phyloP scores from a whole-genome alignment of 2,797 vertebrate species.

The Craterocephalus amniculus region DNA sequence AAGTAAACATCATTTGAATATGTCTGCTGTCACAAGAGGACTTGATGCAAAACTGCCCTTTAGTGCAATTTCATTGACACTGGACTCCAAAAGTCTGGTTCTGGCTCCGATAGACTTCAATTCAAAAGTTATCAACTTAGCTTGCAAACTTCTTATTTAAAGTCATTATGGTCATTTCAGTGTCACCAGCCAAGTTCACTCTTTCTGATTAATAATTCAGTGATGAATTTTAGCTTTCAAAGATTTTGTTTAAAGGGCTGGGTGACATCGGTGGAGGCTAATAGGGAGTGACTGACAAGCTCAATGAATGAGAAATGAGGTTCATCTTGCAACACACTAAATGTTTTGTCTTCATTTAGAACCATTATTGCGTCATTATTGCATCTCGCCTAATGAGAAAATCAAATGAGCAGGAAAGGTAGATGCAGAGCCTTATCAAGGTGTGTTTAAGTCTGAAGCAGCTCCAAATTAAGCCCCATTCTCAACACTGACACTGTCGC shows the following conservation, averaged over 20 bases:
- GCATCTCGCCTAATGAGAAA: not conserved
- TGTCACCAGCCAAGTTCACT: not conserved
- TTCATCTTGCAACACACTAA: not conserved
- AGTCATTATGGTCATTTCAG: not conserved
- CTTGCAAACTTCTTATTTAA: not conserved
- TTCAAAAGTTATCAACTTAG: not conserved
- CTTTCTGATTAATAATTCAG: not conserved
- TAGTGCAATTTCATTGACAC: not conserved
- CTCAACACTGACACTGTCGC: not conserved
- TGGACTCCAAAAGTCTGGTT: not conserved
- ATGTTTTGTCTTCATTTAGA: not conserved
- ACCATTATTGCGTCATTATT: not conserved
- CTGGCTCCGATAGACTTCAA: not conserved
- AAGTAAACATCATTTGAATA: not conserved
- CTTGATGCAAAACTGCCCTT: too few species aligned
- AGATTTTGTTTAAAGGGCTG: not conserved
- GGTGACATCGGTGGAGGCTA: not conserved
- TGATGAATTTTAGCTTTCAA: not conserved
- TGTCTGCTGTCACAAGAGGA: not conserved
- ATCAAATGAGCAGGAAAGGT: not conserved
- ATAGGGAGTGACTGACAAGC: not conserved
- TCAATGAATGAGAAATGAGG: not conserved
- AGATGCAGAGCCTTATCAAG: not conserved
- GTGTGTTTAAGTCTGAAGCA: not conserved
- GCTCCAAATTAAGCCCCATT: not conserved